These are phyloP conservation scores for Gortyna flavago DNA, from an alignment of 2,888 invertebrate genomes.

Conservation along the genomic window DNA sequence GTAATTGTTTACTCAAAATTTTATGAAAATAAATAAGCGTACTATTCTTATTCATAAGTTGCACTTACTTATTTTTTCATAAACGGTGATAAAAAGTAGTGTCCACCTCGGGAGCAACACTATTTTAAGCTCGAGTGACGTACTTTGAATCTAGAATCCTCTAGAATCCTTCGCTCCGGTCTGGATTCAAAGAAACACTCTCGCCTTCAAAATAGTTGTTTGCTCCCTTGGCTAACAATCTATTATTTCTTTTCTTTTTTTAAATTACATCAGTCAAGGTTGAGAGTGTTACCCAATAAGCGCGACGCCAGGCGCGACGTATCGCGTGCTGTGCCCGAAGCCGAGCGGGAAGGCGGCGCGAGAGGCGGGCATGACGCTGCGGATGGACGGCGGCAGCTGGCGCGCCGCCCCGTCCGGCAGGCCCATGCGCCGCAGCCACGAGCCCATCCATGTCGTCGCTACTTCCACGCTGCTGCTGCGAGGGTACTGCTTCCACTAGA, in stretches of 20 bases:
- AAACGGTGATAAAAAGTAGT: no score
- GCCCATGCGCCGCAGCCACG: conserved; percentile 81
- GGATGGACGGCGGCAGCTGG: conserved; percentile 93
- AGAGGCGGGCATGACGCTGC: conserved; percentile 90
- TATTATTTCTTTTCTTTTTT: background rate
- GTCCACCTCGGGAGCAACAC: no score
- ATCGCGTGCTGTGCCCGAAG: conserved; percentile 96
- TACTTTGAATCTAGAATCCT: no score
- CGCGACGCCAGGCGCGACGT: conserved; percentile 94
- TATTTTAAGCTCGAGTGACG: no score
- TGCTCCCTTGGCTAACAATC: no score
- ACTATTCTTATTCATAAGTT: no score
- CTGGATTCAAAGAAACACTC: no score
- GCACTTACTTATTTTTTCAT: no score
- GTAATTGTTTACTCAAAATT: no score
- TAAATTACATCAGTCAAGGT: background rate
- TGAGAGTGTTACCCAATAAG: conserved; percentile 93
- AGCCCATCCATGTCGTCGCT: conserved; percentile 87
- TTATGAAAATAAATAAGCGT: no score
- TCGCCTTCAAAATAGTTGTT: no score
- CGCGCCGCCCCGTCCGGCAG: conserved; percentile 86
- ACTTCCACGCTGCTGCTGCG: conserved; percentile 88
- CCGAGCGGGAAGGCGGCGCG: conserved; percentile 98
- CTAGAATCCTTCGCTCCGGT: no score
- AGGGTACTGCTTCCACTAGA: conserved; percentile 91